phyloP scores from a whole-genome alignment of 2,113 vertebrate genomes.

The Perccottus glenii region DNA sequence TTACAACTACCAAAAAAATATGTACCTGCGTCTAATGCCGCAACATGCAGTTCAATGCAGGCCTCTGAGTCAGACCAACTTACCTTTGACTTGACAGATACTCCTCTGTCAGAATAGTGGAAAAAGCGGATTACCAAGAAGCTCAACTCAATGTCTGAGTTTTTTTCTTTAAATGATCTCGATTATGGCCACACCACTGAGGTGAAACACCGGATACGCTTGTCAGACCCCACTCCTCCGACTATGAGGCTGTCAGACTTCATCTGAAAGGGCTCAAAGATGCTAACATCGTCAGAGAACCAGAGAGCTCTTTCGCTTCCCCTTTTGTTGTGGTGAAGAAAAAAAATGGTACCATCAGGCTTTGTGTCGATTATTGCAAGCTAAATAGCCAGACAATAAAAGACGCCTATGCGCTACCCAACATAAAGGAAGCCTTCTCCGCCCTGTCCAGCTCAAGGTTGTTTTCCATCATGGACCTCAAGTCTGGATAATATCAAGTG shows the following conservation, averaged over 20 bases:
- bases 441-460: too few species aligned
- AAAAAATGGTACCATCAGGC: background rate
- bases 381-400: too few species aligned
- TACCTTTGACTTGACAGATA: background rate
- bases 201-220: background rate
- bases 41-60: background rate
- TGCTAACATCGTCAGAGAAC: background rate
- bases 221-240: background rate
- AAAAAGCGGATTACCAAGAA: background rate
- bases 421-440: too few species aligned
- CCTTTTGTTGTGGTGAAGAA: background rate
- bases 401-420: too few species aligned
- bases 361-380: conserved; percentile 5
- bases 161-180: background rate
- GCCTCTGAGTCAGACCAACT: too few species aligned
- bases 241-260: background rate
- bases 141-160: background rate
- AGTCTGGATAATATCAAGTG: too few species aligned
- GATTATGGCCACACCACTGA: background rate
- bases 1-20: too few species aligned
- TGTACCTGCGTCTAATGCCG: too few species aligned
- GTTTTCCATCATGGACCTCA: too few species aligned
- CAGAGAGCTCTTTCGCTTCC: background rate
- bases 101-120: conserved; percentile 3
- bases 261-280: conserved; percentile 1